A percentile compares a stretch with the other conserved stretches of the same genome.
These are phyloP conservation scores for Phoeniculus purpureus DNA, from an alignment of 2,797 vertebrate genomes.

Conservation along the genomic window DNA sequence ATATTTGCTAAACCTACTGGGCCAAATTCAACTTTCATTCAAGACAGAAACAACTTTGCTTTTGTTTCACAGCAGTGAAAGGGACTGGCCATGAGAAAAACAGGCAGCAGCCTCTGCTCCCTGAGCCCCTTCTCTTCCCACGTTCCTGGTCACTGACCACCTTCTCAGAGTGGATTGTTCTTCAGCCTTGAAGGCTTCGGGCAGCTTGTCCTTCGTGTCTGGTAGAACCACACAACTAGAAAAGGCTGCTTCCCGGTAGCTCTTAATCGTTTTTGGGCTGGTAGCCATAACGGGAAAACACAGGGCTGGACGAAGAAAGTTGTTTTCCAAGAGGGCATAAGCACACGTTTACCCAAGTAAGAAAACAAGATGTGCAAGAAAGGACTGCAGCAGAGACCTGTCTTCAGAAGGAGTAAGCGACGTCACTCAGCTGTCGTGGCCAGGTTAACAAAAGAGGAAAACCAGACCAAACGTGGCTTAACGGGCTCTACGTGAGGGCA, in stretches of 20 bases:
- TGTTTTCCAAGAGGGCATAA: background rate
- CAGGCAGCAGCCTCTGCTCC: background rate
- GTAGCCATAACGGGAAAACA: background rate
- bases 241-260: background rate
- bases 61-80: background rate
- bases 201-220: background rate
- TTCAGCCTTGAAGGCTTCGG: background rate
- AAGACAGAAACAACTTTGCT: background rate
- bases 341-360: background rate
- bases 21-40: slow-evolving; percentile 39
- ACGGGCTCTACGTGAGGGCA: background rate
- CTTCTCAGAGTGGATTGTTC: background rate
- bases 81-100: background rate
- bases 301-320: background rate
- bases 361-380: background rate
- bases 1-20: slow-evolving; percentile 40
- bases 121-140: background rate
- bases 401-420: background rate
- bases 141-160: background rate
- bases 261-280: background rate
- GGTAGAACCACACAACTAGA: background rate
- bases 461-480: background rate
- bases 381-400: background rate
- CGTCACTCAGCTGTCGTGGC: background rate
- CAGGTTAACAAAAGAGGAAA: background rate